A percentile compares a stretch with the other conserved stretches of the same genome.
phyloP scores from a whole-genome alignment of 2,113 vertebrate genomes.

The Bufo bufo region DNA sequence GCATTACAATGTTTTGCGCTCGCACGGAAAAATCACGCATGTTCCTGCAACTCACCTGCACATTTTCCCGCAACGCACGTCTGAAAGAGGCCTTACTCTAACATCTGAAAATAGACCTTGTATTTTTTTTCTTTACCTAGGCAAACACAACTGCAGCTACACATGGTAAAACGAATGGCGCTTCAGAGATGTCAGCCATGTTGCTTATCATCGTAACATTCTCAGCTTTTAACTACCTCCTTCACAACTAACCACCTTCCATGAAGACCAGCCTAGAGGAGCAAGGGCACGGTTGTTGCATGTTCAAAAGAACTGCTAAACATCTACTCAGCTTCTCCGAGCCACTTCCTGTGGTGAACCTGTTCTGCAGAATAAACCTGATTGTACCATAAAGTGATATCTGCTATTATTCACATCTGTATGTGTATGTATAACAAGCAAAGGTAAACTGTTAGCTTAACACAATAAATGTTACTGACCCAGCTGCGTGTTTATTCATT shows the following conservation, averaged over 20 bases:
- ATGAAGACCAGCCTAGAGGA: not conserved
- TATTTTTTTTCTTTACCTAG: not conserved
- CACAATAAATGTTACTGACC: not conserved
- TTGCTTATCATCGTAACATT: constrained; percentile 10
- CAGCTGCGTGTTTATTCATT: constrained; percentile 9
- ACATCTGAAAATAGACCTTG: not conserved
- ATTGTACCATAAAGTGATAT: not conserved
- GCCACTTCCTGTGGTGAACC: not conserved
- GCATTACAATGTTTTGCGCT: too few relatives aligned
- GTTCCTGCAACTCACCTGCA: too few relatives aligned
- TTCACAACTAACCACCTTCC: not conserved
- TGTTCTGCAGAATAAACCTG: constrained; percentile 4
- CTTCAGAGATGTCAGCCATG: not conserved
- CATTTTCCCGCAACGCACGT: too few relatives aligned
- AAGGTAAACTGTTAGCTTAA: not conserved
- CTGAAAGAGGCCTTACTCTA: not conserved
- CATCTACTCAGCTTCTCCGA: not conserved
- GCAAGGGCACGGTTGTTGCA: not conserved
- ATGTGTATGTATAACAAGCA: not conserved
- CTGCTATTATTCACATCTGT: not conserved
- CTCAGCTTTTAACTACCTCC: constrained; percentile 13
- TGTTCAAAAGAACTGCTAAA: not conserved
- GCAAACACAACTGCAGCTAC: not conserved
- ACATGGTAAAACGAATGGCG: not conserved
- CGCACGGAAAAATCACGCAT: too few relatives aligned